These are phyloP conservation scores for Tetraneura akinire DNA, from an alignment of 1,140 invertebrate species.

Conservation along the genomic window DNA sequence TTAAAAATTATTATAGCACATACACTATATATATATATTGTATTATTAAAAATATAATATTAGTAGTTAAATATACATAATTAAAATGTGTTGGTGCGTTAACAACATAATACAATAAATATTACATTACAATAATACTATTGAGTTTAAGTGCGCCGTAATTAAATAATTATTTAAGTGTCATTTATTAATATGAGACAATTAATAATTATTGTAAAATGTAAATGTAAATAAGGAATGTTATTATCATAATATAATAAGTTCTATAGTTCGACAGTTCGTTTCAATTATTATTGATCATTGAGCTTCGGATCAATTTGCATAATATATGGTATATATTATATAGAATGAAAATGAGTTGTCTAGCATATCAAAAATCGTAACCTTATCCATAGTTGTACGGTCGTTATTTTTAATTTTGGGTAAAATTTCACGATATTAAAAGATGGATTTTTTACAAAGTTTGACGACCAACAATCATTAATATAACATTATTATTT, in stretches of 20 bases:
- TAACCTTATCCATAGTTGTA: neutral
- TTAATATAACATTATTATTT: neutral
- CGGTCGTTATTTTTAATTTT: neutral
- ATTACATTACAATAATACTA: neutral
- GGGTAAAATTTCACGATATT: neutral
- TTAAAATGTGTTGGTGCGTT: no score
- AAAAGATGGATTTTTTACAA: neutral
- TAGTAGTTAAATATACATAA: no score
- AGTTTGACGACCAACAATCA: neutral
- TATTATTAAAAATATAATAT: no score
- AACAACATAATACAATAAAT: no score
- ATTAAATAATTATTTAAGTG: neutral
- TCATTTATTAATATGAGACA: conserved; percentile 8
- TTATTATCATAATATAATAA: neutral
- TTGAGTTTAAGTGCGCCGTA: neutral
- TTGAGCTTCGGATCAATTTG: conserved; percentile 1
- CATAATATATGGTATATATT: conserved; percentile 11
- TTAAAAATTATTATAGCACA: neutral
- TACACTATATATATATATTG: neutral
- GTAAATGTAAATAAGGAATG: conserved; percentile 12
- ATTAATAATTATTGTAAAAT: neutral
- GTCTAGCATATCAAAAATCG: neutral
- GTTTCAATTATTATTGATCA: conserved; percentile 9
- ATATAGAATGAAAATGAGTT: neutral
- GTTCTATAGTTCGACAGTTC: no score